Evolutionary conservation across 1,140 invertebrate species (phyloP).

Genomic region (Drosophila punjabiensis): DNA sequence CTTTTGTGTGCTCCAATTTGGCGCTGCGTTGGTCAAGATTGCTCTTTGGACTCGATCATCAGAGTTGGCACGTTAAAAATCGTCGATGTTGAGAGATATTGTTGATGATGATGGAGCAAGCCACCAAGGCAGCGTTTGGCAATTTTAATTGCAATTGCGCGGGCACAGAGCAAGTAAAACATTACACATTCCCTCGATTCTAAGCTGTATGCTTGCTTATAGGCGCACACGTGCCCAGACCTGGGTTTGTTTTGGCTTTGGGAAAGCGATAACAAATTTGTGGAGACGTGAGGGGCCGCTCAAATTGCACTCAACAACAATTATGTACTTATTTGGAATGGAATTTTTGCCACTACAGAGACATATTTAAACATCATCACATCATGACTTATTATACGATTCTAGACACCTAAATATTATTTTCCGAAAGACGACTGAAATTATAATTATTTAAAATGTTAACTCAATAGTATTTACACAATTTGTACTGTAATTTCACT

Average conservation of each 20-base stretch:
- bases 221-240: constrained; percentile 39
- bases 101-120: constrained; percentile 1
- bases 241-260: constrained; percentile 33
- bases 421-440: neutral
- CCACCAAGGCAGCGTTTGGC: constrained; percentile 24
- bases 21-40: constrained; percentile 34
- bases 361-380: neutral
- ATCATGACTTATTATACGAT: neutral
- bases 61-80: constrained; percentile 40
- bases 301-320: constrained; percentile 36
- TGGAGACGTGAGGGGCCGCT: constrained; percentile 44
- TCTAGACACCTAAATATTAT: no score
- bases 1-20: constrained; percentile 62
- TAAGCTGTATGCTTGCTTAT: constrained; percentile 5
- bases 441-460: neutral
- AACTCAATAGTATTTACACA: neutral
- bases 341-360: constrained; percentile 2
- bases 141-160: constrained; percentile 40
- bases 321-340: constrained; percentile 13
- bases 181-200: constrained; percentile 12
- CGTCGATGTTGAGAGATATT: constrained; percentile 15
- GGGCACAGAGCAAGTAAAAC: neutral
- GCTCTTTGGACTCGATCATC: constrained; percentile 75
- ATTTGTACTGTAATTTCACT: neutral
- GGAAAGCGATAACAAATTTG: constrained; percentile 29